Percentiles rank a stretch among this genome's conserved stretches.
Conservation (phyloP, 2,888 invertebrate genomes). For the Julus scanicus region DNA sequence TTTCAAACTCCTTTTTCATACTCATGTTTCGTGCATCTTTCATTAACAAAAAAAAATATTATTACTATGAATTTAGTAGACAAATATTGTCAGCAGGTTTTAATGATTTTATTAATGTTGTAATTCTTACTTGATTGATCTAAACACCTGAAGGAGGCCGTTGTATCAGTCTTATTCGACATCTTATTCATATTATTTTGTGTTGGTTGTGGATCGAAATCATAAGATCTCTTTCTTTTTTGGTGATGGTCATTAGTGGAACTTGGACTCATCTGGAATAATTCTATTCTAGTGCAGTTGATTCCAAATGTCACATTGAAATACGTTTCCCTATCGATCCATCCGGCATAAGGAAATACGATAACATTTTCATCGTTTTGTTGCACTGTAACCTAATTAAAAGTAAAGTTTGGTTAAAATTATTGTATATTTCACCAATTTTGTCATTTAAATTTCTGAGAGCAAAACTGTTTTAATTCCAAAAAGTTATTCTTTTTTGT, state of each 20-base stretch:
- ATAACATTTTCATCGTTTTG: background rate
- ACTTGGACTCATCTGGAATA: background rate
- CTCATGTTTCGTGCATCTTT: background rate
- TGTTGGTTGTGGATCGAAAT: background rate
- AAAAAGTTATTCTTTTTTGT: too few relatives aligned
- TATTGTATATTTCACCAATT: background rate
- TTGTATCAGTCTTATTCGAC: background rate
- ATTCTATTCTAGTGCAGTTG: background rate
- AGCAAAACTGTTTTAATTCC: too few relatives aligned
- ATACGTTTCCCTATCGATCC: background rate
- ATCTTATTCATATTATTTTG: too few relatives aligned
- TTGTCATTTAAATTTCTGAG: too few relatives aligned
- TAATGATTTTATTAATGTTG: too few relatives aligned
- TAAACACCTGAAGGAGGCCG: background rate
- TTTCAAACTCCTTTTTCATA: background rate
- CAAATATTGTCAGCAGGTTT: background rate
- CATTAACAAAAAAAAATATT: background rate
- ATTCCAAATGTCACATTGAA: background rate
- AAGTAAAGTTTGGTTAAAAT: background rate
- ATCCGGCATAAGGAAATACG: background rate
- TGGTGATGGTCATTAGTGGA: background rate
- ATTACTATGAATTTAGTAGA: background rate
- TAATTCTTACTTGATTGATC: background rate
- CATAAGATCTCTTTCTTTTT: background rate
- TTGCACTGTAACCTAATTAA: constrained; percentile 13